These are phyloP conservation scores for Falco biarmicus DNA, from an alignment of 2,797 vertebrate genomes.

Conservation along the genomic window DNA sequence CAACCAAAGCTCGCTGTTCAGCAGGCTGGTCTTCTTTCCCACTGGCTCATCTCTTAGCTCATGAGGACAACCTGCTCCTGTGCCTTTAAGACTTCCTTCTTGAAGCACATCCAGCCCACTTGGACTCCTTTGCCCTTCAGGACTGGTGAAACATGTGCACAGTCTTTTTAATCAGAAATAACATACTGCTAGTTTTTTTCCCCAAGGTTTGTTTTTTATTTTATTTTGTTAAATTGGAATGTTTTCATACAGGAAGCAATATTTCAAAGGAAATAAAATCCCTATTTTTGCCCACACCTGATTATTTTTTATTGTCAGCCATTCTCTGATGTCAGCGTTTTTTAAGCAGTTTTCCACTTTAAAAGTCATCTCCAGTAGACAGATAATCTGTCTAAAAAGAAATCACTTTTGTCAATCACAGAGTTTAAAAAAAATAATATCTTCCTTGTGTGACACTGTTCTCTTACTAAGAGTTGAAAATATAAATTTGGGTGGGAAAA, in stretches of 20 bases:
- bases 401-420: slow-evolving; percentile 8
- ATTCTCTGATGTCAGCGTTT: neutral
- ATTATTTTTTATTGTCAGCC: neutral
- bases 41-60: neutral
- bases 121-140: neutral
- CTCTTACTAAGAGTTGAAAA: neutral
- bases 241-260: neutral
- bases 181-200: neutral
- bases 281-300: neutral
- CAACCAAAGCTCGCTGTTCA: neutral
- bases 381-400: neutral
- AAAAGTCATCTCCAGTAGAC: neutral
- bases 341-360: neutral
- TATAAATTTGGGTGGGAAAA: slow-evolving; percentile 4
- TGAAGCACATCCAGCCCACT: neutral
- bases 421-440: neutral
- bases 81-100: neutral
- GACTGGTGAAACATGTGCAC: neutral
- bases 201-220: neutral
- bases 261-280: neutral
- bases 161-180: slow-evolving; percentile 63
- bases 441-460: neutral
- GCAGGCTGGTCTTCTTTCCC: neutral
- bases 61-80: neutral
- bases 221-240: slow-evolving; percentile 28